Percentiles rank a stretch among this genome's conserved stretches.
phyloP scores from a whole-genome alignment of 2,113 vertebrate genomes.

The Aspidoscelis tigris region DNA sequence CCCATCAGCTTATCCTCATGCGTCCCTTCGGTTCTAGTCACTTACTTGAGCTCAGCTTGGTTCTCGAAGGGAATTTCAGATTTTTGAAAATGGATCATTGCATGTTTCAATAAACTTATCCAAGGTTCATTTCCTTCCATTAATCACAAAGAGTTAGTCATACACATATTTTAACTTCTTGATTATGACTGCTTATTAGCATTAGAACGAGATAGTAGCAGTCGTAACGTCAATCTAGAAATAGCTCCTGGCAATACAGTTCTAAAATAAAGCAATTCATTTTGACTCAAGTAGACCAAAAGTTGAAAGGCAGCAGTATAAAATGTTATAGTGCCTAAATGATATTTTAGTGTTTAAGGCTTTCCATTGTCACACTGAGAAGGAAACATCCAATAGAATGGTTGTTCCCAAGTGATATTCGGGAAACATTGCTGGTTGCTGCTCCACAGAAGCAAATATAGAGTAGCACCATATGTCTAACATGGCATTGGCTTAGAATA shows the following conservation, averaged over 20 bases:
- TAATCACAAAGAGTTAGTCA: not conserved
- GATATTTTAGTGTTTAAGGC: not conserved
- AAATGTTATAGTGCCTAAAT: not conserved
- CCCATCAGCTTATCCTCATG: not conserved
- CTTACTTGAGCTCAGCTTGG: not conserved
- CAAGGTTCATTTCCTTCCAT: not conserved
- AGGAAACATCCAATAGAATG: conserved; percentile 2
- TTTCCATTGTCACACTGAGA: not conserved
- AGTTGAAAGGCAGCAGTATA: not conserved
- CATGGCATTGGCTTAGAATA: conserved; percentile 16
- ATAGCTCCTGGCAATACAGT: not conserved
- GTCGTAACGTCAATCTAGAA: not conserved
- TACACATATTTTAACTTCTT: not conserved
- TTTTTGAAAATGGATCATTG: not conserved
- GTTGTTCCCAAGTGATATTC: not conserved
- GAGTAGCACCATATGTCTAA: fast-evolving
- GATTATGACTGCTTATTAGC: not conserved
- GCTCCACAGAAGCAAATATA: not conserved
- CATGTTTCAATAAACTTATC: not conserved
- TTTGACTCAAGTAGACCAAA: not conserved
- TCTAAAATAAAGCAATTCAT: not conserved
- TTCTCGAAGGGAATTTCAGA: not conserved
- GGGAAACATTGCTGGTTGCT: not conserved
- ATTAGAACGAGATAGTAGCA: not conserved
- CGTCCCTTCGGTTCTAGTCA: not conserved